Evolutionary conservation across 1,140 invertebrate genomes (phyloP).

Genomic region (Elymnias hypermnestra): DNA sequence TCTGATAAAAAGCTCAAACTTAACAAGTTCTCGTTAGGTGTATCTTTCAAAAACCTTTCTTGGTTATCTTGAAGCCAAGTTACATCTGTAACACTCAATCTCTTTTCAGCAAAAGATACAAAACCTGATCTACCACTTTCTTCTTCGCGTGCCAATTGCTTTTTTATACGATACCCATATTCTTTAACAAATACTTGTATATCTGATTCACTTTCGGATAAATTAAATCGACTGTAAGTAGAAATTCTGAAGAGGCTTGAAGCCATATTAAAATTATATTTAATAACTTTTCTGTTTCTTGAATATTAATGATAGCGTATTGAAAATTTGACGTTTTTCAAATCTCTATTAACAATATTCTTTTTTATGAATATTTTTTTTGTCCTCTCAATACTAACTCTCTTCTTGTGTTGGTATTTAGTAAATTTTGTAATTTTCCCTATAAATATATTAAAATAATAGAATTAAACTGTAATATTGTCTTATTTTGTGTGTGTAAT

Average conservation of each 20-base stretch:
- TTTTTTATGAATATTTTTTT: too few species aligned
- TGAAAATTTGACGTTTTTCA: too few species aligned
- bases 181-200: constrained; percentile 45
- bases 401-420: too few species aligned
- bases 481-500: too few species aligned
- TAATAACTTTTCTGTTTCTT: too few species aligned
- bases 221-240: constrained; percentile 42
- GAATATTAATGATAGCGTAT: too few species aligned
- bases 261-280: constrained; percentile 30
- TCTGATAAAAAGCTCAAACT: constrained; percentile 42
- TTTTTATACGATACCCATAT: constrained; percentile 43
- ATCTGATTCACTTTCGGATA: constrained; percentile 42
- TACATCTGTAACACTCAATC: constrained; percentile 25
- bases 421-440: too few species aligned
- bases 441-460: too few species aligned
- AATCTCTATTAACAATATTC: too few species aligned
- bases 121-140: constrained; percentile 28
- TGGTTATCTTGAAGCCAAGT: constrained; percentile 49
- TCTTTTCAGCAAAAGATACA: constrained; percentile 47
- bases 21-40: constrained; percentile 37
- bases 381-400: too few species aligned
- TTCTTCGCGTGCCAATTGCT: constrained; percentile 32
- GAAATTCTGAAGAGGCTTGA: constrained; percentile 33
- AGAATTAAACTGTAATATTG: too few species aligned
- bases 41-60: constrained; percentile 45